Base-by-base conservation (phyloP, 2,888 invertebrate genomes). In the Listrodromus nycthemerus region DNA sequence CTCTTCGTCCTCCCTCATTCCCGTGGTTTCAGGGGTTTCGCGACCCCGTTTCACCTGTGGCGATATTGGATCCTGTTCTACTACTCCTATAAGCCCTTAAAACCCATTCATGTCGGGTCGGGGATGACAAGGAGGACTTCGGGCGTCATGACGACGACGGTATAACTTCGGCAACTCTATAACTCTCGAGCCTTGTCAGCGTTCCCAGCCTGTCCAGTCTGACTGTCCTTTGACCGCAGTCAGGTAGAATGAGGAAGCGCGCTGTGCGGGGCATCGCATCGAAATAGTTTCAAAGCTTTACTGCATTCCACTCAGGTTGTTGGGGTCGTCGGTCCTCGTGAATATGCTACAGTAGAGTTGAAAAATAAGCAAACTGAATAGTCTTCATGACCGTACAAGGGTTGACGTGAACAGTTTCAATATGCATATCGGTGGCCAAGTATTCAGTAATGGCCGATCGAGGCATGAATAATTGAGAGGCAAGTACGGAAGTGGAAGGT, bases 131-230 rank as follows among this genome's bases (percentile, higher is more conserved):
- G 66, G 71, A 77, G 71, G 73, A 61, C 50, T 50, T 73, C 55
- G 67, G 77, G 82, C 61, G 73, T 73, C 67, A 69, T 48, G 52
- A 75, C 63, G 69, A 69, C 30, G 81, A 77, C 67, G 48, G 50
- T 67, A 48, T 66, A 70, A 76, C 65, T 66, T 58, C 45, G 30
- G 63, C 65, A 33, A 41, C 66, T 82, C 48, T 58, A 67, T 69
- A 78, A 63, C 24, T 30, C 61, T n/a, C 61, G 61, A 27, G 61
- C 61, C 30, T 61, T 61, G 27, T 27, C 61, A 61, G 30, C 27
- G 27, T 30, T 61, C 61, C 55, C 55, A 63, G 63, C 33, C 21
- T 10, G 48, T 41, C 66, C 30, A 33, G n/a, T 48, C 66, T 33
- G 21, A 61, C 61, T 67, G 10, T 50, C 67, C 76, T 77, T 73